Percentiles rank a stretch among this genome's conserved stretches.
Evolutionary conservation across 2,113 vertebrate genomes (phyloP).

Genomic region (Etia nguti): DNA sequence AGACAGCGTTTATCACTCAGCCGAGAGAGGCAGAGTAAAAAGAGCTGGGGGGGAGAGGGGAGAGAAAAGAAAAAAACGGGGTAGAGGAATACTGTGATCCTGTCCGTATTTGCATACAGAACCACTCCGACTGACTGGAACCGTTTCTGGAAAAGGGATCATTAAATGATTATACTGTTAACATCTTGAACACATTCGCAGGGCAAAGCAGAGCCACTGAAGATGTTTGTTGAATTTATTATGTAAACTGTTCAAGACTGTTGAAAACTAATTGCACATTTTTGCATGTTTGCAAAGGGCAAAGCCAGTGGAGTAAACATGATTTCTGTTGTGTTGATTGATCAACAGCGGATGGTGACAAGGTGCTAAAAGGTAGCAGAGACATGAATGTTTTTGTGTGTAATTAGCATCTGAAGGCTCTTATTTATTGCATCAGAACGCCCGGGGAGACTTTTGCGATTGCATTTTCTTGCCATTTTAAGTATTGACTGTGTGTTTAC

Average conservation of each 20-base stretch:
- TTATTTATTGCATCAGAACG: neutral
- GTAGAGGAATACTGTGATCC: neutral
- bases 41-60: neutral
- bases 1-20: constrained; percentile 72
- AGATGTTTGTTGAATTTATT: constrained; percentile 37
- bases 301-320: constrained; percentile 3
- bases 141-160: neutral
- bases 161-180: constrained; percentile 14
- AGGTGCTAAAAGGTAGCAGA: constrained; percentile 2
- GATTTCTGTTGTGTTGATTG: constrained; percentile 6
- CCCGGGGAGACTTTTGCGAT: neutral
- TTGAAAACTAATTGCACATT: constrained; percentile 23
- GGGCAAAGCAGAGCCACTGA: constrained; percentile 14
- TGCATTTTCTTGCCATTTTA: neutral
- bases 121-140: neutral
- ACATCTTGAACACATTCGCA: constrained; percentile 38
- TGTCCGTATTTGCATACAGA: constrained; percentile 38
- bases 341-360: neutral
- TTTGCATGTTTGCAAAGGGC: constrained; percentile 5
- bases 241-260: neutral
- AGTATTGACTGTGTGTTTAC: neutral
- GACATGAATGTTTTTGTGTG: neutral
- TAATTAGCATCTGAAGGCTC: neutral
- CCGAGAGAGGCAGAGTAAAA: constrained; percentile 31
- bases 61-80: neutral